Evolutionary conservation across 2,888 invertebrate species (phyloP).

Genomic region (Meiosimyza platycephala): DNA sequence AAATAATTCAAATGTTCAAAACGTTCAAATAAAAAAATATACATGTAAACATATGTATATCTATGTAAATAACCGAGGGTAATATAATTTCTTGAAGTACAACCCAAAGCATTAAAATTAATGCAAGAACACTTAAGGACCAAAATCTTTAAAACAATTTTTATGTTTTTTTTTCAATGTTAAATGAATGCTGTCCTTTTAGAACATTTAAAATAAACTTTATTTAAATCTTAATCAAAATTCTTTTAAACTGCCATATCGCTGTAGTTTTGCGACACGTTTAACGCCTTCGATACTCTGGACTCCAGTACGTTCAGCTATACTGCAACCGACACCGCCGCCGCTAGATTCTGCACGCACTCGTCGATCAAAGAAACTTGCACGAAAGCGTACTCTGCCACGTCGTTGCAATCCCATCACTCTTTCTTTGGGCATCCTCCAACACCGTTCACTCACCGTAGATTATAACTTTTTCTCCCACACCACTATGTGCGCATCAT

Average conservation of each 20-base stretch:
- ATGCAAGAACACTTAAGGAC: no score
- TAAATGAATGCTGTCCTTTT: background rate
- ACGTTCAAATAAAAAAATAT: no score
- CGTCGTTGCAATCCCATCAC: slow-evolving; percentile 49
- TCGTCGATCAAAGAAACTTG: slow-evolving; percentile 27
- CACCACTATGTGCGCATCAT: slow-evolving; percentile 88
- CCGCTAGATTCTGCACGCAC: slow-evolving; percentile 35
- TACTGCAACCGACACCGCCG: slow-evolving; percentile 35
- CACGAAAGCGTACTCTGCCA: slow-evolving; percentile 58
- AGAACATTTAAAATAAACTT: background rate
- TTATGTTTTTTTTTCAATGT: no score
- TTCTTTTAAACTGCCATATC: slow-evolving; percentile 60
- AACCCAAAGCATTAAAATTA: slow-evolving; percentile 2
- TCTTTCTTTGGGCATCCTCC: slow-evolving; percentile 42
- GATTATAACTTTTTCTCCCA: slow-evolving; percentile 88
- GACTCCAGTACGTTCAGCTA: slow-evolving; percentile 29
- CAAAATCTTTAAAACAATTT: no score
- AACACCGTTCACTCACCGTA: slow-evolving; percentile 58
- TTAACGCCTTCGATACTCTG: slow-evolving; percentile 49
- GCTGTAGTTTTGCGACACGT: slow-evolving; percentile 58
- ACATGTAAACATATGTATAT: no score
- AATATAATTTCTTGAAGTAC: background rate
- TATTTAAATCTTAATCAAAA: slow-evolving; percentile 48
- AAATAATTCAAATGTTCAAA: no score
- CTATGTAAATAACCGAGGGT: no score